These are phyloP conservation scores for Geophilus truncorum DNA, from an alignment of 2,888 invertebrate genomes.

Conservation along the genomic window DNA sequence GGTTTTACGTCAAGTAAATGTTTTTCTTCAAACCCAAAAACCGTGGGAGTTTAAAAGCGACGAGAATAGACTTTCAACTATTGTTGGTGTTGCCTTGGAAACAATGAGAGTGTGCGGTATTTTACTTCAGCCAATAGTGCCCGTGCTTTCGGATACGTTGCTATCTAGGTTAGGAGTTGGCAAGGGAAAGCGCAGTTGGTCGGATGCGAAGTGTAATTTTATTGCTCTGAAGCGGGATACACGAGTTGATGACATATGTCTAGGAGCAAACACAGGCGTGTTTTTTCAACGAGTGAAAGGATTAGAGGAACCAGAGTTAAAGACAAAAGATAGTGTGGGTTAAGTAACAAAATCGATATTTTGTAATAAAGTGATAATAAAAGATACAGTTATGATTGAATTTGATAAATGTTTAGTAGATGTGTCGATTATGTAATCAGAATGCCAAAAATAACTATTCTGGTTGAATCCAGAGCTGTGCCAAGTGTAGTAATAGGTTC, in stretches of 20 bases:
- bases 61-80: conserved; percentile 57
- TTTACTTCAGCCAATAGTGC: conserved; percentile 79
- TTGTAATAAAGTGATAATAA: neutral
- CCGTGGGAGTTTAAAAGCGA: conserved; percentile 80
- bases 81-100: conserved; percentile 80
- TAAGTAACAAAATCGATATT: neutral
- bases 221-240: neutral
- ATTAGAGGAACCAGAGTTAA: neutral
- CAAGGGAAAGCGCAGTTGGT: conserved; percentile 28
- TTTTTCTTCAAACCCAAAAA: conserved; percentile 75
- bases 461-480: neutral
- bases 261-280: neutral
- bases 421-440: neutral
- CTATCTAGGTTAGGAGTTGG: conserved; percentile 53
- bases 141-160: conserved; percentile 62
- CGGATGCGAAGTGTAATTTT: conserved; percentile 16
- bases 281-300: neutral
- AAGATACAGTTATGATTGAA: neutral
- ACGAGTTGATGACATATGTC: neutral
- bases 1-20: conserved; percentile 71
- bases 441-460: neutral
- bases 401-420: neutral
- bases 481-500: neutral
- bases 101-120: conserved; percentile 72
- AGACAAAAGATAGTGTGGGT: neutral